Evolutionary conservation across 2,113 vertebrate species (phyloP).

Genomic region (Passer montanus): DNA sequence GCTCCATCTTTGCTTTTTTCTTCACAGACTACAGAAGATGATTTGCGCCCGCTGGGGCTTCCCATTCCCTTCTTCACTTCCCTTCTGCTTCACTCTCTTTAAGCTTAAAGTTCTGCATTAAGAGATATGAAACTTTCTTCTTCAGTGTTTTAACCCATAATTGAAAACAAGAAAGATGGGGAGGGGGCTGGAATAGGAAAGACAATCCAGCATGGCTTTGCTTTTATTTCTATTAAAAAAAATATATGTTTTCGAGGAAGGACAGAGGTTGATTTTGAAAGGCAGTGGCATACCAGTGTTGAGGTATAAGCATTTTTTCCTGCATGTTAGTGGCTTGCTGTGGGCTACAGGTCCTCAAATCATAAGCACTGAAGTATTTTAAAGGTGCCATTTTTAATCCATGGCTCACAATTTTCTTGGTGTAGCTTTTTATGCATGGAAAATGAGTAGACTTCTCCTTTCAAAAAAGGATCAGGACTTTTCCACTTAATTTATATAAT

Average conservation of each 20-base stretch:
- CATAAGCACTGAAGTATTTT: not conserved
- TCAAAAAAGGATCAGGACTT: not conserved
- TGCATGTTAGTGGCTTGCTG: not conserved
- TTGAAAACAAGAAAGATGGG: not conserved
- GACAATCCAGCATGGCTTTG: not conserved
- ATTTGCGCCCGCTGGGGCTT: not conserved
- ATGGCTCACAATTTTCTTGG: not conserved
- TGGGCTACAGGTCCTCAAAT: not conserved
- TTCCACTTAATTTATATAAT: not conserved
- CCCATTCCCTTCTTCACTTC: not conserved
- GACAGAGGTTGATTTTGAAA: not conserved
- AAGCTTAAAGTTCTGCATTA: not conserved
- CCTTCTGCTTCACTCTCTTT: not conserved
- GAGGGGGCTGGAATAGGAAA: not conserved
- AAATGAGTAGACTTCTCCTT: not conserved
- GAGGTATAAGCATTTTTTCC: not conserved
- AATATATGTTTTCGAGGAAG: not conserved
- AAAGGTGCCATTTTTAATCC: not conserved
- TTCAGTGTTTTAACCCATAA: not conserved
- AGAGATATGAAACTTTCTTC: not conserved
- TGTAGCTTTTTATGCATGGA: accelerated
- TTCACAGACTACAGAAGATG: not conserved
- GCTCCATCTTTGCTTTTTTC: not conserved
- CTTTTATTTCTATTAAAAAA: not conserved
- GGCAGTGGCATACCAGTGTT: not conserved